phyloP scores from a whole-genome alignment of 2,888 invertebrate genomes.

The Agriopis aurantiaria region DNA sequence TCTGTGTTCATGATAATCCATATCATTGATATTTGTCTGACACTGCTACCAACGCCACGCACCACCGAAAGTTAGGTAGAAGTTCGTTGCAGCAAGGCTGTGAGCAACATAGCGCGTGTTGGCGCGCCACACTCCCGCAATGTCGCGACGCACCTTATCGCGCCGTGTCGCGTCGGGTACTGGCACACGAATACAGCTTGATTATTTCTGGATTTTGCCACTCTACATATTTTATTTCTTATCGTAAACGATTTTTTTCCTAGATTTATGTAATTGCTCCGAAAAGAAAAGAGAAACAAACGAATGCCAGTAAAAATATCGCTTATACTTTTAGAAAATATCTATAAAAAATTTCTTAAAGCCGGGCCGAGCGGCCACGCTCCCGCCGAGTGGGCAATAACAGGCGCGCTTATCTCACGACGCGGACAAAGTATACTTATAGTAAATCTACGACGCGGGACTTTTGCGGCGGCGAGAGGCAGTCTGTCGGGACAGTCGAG shows the following conservation, averaged over 20 bases:
- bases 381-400: not conserved
- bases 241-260: constrained; percentile 14
- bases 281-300: constrained; percentile 25
- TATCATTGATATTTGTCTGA: too few species aligned
- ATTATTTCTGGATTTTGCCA: constrained; percentile 4
- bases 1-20: too few species aligned
- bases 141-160: not conserved
- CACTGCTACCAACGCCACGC: too few species aligned
- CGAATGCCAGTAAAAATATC: constrained; percentile 30
- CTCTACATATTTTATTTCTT: constrained; percentile 6
- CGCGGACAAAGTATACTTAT: not conserved
- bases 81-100: not conserved
- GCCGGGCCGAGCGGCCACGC: not conserved
- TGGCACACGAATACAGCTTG: not conserved
- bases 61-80: too few species aligned
- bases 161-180: not conserved
- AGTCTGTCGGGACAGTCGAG: not conserved
- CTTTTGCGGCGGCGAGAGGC: not conserved
- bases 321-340: constrained; percentile 15
- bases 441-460: not conserved
- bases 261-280: constrained; percentile 21
- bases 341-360: not conserved
- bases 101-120: not conserved
- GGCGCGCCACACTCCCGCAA: not conserved
- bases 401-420: not conserved